phyloP scores from a whole-genome alignment of 2,888 invertebrate species.

The Pasiphila rectangulata region DNA sequence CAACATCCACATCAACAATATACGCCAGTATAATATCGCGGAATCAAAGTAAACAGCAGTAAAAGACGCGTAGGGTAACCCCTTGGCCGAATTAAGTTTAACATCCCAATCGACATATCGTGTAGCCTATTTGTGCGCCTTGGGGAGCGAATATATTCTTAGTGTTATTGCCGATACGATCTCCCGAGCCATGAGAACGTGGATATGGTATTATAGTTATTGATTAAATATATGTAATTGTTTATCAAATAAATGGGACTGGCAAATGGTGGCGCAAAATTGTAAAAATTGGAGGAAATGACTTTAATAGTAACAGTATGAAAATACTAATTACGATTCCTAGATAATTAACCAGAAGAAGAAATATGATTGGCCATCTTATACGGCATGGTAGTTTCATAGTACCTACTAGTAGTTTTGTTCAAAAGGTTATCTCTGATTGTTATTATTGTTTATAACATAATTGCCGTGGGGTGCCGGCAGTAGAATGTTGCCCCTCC shows the following conservation, averaged over 20 bases:
- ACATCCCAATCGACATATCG: constrained; percentile 79
- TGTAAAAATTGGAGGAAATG: too few relatives aligned
- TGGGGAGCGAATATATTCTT: constrained; percentile 46
- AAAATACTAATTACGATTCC: too few relatives aligned
- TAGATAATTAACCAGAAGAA: too few relatives aligned
- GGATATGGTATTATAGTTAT: constrained; percentile 29
- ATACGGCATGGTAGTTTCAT: too few relatives aligned
- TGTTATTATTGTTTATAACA: too few relatives aligned
- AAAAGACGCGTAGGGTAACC: constrained; percentile 66
- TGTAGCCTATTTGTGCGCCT: constrained; percentile 63
- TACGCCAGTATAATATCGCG: constrained; percentile 24
- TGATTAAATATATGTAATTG: neutral
- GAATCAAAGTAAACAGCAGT: constrained; percentile 69
- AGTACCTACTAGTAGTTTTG: too few relatives aligned
- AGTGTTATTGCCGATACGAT: constrained; percentile 51
- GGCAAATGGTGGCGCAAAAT: neutral
- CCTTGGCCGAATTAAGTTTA: constrained; percentile 75
- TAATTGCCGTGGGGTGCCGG: too few relatives aligned
- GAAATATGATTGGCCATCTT: too few relatives aligned
- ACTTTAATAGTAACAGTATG: too few relatives aligned
- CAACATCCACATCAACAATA: constrained; percentile 5
- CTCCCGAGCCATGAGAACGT: constrained; percentile 12
- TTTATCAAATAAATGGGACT: neutral
- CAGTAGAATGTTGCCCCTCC: too few relatives aligned
- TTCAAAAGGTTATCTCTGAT: too few relatives aligned